Evolutionary conservation across 2,113 vertebrate species (phyloP), one percentile per base, ranked within the genome.

Genomic region (Isurus oxyrinchus): DNA sequence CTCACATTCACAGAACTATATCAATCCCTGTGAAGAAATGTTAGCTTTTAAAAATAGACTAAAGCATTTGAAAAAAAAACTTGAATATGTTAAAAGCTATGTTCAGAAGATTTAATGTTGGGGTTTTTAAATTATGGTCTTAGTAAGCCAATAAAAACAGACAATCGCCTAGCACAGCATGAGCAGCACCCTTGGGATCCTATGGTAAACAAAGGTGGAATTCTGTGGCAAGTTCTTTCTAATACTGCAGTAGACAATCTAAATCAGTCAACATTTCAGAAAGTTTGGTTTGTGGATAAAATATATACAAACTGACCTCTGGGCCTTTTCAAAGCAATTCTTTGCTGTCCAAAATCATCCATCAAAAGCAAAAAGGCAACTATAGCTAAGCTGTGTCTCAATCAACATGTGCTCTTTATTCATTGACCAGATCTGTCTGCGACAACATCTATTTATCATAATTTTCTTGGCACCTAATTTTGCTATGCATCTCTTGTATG

Each of bases 391-490:
- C 94, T 95, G 66, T 76, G 94, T 16, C 72, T 69, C 94, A 72
- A 53, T 95, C 94, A 95, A 72, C 67, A 95, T 95, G 94, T 95
- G 67, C 67, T 95, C 94, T 55, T 95, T 95, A 53, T 25, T 95
- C 44, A 95, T 69, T 95, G 94, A 95, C 66, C 66, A 76, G 66
- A 72, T 53, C 66, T 95, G 49, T 69, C 44, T 31, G 27, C 44
- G 69, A 35, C 49, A 53, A 72, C 10, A 95, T 95, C 94, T 53
- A 55, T 95, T 95, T 95, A 53, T 95, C 94, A 95, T 95, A 27
- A 69, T 72, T 72, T 72, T 31, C 94, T 95, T 95, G 94, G 94
- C 63, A 55, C 66, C 69, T 95, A 35, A 53, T 72, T 72, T 66
- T 95, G 94, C 23, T 69, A 2, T 95, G 44, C 67, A 95, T 72